These are phyloP conservation scores for Poecilia picta DNA, from an alignment of 2,797 vertebrate genomes.

Conservation along the genomic window DNA sequence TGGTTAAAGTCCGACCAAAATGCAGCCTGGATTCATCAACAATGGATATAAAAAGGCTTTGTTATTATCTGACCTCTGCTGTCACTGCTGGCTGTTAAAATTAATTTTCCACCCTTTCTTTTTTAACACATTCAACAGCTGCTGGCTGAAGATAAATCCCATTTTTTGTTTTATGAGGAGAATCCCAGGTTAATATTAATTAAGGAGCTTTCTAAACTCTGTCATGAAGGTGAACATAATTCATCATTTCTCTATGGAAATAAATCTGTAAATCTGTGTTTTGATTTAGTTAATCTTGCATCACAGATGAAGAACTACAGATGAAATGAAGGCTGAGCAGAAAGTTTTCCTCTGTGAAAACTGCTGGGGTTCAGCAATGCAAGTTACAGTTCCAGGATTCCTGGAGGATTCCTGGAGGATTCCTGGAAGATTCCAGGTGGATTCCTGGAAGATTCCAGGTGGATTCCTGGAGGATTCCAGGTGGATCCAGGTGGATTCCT, in stretches of 20 bases:
- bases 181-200: background rate
- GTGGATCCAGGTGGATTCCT: constrained; percentile 36
- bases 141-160: background rate
- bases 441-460: background rate
- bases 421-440: too few species aligned
- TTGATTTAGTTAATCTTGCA: background rate
- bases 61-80: too few species aligned
- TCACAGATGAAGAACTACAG: background rate
- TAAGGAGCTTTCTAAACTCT: background rate
- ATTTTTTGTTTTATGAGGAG: background rate
- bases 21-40: too few species aligned
- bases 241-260: background rate
- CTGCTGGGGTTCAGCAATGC: background rate
- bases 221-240: background rate
- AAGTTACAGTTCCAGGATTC: constrained; percentile 37
- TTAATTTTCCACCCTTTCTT: background rate
- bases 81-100: background rate
- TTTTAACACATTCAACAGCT: background rate
- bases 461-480: background rate
- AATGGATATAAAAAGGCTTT: too few species aligned
- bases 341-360: background rate
- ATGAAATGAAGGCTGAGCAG: background rate
- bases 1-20: too few species aligned
- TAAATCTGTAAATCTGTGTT: background rate
- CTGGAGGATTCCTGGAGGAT: background rate